phyloP scores from a whole-genome alignment of 2,797 vertebrate species.

The Enteromius afrohamiltoni region DNA sequence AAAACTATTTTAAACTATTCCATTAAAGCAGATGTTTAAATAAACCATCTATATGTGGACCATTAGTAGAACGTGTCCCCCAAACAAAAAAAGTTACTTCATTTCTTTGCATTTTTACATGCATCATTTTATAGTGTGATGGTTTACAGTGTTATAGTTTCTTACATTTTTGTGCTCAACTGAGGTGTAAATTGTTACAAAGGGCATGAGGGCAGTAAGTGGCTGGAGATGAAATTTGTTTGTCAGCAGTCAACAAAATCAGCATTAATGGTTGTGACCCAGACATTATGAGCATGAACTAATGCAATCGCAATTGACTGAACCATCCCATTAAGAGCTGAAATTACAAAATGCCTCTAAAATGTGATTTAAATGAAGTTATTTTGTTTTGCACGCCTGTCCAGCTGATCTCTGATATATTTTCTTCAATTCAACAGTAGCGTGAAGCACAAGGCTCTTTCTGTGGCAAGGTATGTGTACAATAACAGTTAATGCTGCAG shows the following conservation, averaged over 20 bases:
- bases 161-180: neutral
- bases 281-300: neutral
- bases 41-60: neutral
- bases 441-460: neutral
- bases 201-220: neutral
- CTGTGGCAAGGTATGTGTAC: neutral
- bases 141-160: neutral
- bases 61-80: neutral
- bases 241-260: neutral
- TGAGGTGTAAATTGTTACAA: neutral
- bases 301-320: neutral
- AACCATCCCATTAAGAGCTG: neutral
- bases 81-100: neutral
- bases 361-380: neutral
- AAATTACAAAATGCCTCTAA: neutral
- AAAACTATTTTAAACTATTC: no score
- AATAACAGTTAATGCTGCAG: constrained; percentile 7
- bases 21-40: neutral
- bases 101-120: neutral
- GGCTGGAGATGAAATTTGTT: neutral
- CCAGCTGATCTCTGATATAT: neutral
- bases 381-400: neutral
- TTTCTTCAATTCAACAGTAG: neutral
- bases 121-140: neutral
- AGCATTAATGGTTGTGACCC: neutral